Evolutionary conservation across 2,113 vertebrate genomes (phyloP), one percentile per base, ranked within the genome.

Genomic region (Porphyrio hochstetteri): DNA sequence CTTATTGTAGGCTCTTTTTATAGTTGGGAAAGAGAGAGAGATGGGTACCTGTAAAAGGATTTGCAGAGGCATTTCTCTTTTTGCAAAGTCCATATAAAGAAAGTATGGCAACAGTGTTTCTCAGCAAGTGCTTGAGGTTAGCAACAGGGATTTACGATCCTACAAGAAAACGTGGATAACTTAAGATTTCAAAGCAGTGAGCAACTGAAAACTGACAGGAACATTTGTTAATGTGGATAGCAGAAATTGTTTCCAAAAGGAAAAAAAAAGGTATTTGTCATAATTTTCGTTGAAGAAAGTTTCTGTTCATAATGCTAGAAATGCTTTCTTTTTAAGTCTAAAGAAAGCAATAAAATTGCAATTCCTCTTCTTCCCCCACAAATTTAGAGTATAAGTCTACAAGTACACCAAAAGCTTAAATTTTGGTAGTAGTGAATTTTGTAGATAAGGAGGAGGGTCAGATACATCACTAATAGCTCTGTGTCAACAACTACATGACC

Each of bases 41-140:
- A 36, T 59, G n/a, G 6, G 2, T 63, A 46, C 20, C 17, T 81
- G 16, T 35, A 65, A 67, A 24, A 6, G 21, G 36, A 87, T 61
- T 21, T 20, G 3, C 24, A 57, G n/a, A 55, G 31, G 52, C 70
- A 10, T 18, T 15, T 59, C 16, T 20, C 27, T 52, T 42, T 67
- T 82, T 40, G 10, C 86, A 16, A 38, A 0, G 4, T 56, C 24
- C 24, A 4, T 25, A 11, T 48, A 48, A 23, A 53, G 57, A 53
- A 35, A 4, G 1, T 20, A 16, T 15, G 21, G 25, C 38, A 60
- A 13, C 10, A 24, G 11, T 0, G 1, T 24, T 80, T 38, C 11
- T 80, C 35, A 71, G 23, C 38, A 55, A 70, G 28, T 55, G 31
- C 18, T 92, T 75, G 52, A 61, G 29, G 6, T 59, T 88, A 40